Base-by-base conservation (phyloP, 92 coral and sea anemone species). In the Porites divaricata region DNA sequence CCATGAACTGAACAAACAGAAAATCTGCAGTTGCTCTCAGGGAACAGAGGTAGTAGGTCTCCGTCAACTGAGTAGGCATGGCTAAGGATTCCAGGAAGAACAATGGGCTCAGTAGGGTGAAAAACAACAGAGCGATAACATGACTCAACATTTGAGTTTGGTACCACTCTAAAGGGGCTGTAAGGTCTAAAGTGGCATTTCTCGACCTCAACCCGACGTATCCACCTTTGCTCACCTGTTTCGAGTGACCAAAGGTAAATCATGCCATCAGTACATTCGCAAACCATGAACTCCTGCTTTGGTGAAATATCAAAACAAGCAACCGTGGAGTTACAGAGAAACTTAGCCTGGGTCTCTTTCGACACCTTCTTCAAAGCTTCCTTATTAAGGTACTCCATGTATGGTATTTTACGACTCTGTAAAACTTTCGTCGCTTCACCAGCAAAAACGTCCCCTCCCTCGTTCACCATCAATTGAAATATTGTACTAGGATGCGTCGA, bases 231-330 rank as follows among this genome's bases (percentile, higher is more conserved):
- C 17, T 57, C 57, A 15, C 67, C 67, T 25, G 79, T 56, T 0
- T 23, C 8, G 0, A 75, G 25, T 6, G 79, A 75, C 79, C 79
- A 75, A 2, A 75, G 15, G 25, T 75, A 67, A 17, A 75, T 75
- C 20, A 53, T 59, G 11, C n/a, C 14, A 4, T 75, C 79, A 10
- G 0, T 0, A 14, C 66, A 75, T 75, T 75, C 66, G 7, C 79
- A 75, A 15, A 75, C 79, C 66, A 75, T 24, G 63, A 21, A 54
- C 48, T 74, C 78, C 23, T 20, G 54, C 12, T 74, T 10, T 1
- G 78, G 78, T 22, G 78, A 74, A 23, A 75, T 63, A 14, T 75
- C 79, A 75, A 75, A 75, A 58, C 79, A 75, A 6, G 49, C 23
- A 2, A 75, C 67, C 6, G 0, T 1, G 9, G 51, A 19, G 15